phyloP scores from a whole-genome alignment of 37 sponge, comb jelly and placozoan genomes.

The Theonella swinhoei region DNA sequence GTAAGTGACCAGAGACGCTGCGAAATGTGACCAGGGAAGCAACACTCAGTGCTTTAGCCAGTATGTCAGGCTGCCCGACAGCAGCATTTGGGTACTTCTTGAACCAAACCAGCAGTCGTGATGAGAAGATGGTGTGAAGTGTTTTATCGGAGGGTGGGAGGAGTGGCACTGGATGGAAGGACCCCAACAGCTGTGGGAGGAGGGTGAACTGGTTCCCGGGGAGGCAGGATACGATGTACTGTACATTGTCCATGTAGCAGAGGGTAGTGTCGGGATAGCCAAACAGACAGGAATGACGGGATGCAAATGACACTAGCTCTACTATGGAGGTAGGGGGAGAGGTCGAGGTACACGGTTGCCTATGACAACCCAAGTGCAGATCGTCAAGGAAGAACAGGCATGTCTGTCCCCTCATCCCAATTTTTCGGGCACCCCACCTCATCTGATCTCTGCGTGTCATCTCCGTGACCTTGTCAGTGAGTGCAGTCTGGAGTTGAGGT shows the following conservation, averaged over 20 bases:
- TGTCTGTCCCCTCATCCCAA: neutral
- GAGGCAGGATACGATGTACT: slow-evolving; percentile 22
- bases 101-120: slow-evolving; percentile 26
- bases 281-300: slow-evolving; percentile 16
- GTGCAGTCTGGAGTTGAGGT: slow-evolving; percentile 19
- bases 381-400: slow-evolving; percentile 64
- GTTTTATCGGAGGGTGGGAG: slow-evolving; percentile 38
- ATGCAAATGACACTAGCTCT: slow-evolving; percentile 17
- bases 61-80: slow-evolving; percentile 1
- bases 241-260: slow-evolving; percentile 29
- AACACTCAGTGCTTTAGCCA: slow-evolving; percentile 43
- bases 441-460: slow-evolving; percentile 18
- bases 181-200: slow-evolving; percentile 10
- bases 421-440: neutral
- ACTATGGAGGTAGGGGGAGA: neutral
- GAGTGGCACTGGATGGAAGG: slow-evolving; percentile 51
- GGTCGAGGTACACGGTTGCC: neutral
- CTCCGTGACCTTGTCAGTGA: slow-evolving; percentile 4
- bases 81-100: slow-evolving; percentile 29
- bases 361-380: slow-evolving; percentile 43
- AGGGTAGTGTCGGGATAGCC: slow-evolving; percentile 10
- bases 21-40: slow-evolving; percentile 46
- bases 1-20: slow-evolving; percentile 33
- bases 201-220: slow-evolving; percentile 18
- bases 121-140: slow-evolving; percentile 39